Percentiles rank a stretch among this genome's conserved stretches.
phyloP scores from a whole-genome alignment of 23 tunicate species.

The Corella eumyota region DNA sequence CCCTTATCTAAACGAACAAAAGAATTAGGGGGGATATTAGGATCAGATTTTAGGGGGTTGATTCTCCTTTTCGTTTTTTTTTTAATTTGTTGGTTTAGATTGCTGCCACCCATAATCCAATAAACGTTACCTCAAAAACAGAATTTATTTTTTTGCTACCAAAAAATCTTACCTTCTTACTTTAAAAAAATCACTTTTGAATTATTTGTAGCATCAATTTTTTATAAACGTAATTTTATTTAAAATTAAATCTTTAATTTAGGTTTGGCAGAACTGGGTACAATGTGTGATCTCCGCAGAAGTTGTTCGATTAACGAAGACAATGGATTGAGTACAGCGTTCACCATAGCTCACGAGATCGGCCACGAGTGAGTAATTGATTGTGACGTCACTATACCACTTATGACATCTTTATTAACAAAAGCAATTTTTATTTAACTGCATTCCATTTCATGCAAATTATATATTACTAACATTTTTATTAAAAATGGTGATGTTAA shows the following conservation, averaged over 20 bases:
- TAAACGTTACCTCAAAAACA: too few species aligned
- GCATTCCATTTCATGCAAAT: not conserved
- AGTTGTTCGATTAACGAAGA: slow-evolving; percentile 90
- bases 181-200: too few species aligned
- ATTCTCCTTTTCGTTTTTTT: too few species aligned
- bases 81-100: too few species aligned
- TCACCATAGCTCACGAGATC: slow-evolving; percentile 98
- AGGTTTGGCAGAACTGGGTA: slow-evolving; percentile 92
- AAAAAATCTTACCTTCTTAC: too few species aligned
- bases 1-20: too few species aligned
- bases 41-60: too few species aligned
- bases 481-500: not conserved
- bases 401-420: not conserved
- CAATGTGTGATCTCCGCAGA: slow-evolving; percentile 61
- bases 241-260: not conserved
- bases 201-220: too few species aligned
- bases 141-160: too few species aligned
- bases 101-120: too few species aligned
- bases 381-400: not conserved
- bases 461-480: not conserved
- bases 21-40: too few species aligned
- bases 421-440: not conserved
- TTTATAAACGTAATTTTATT: too few species aligned
- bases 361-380: slow-evolving; percentile 86
- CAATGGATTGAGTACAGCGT: slow-evolving; percentile 88